phyloP scores from a whole-genome alignment of 2,113 vertebrate genomes.

The Lipophrys pholis region DNA sequence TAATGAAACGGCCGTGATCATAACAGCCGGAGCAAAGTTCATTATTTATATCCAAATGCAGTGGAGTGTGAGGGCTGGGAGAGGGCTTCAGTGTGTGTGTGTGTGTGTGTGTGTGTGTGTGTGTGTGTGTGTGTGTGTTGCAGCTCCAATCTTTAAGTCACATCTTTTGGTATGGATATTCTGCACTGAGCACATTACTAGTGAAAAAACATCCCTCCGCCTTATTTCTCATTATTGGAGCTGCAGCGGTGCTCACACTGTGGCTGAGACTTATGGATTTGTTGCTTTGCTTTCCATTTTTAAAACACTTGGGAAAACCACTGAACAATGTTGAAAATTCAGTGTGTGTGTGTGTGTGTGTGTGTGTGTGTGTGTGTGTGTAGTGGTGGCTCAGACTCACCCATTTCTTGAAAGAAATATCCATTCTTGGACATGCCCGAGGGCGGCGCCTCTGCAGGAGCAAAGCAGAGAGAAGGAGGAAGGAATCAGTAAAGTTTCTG shows the following conservation, averaged over 20 bases:
- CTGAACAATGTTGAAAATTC: too few relatives aligned
- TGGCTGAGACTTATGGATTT: too few relatives aligned
- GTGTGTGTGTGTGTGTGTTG: conserved; percentile 6
- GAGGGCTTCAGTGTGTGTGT: not conserved
- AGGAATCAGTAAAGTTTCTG: conserved; percentile 33
- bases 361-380: too few relatives aligned
- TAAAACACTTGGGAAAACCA: too few relatives aligned
- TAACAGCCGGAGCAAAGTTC: conserved; percentile 65
- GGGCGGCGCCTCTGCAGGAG: conserved; percentile 82
- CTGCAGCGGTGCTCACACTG: too few relatives aligned
- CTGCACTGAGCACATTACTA: conserved; percentile 2
- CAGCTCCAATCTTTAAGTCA: conserved; percentile 22
- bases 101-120: conserved; percentile 6
- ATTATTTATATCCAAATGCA: conserved; percentile 70
- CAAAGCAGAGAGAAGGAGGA: conserved; percentile 33
- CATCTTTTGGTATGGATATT: conserved; percentile 15
- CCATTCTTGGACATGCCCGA: conserved; percentile 94
- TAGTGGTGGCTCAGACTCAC: conserved; percentile 82
- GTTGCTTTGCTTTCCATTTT: too few relatives aligned
- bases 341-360: too few relatives aligned
- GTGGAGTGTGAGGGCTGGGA: conserved; percentile 34
- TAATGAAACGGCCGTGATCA: conserved; percentile 70
- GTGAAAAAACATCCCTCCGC: not conserved
- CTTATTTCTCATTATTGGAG: not conserved
- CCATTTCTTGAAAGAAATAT: conserved; percentile 93